A percentile compares a stretch with the other conserved stretches of the same genome.
Conservation (phyloP, 2,797 vertebrate genomes). For the Lindbergichthys nudifrons region DNA sequence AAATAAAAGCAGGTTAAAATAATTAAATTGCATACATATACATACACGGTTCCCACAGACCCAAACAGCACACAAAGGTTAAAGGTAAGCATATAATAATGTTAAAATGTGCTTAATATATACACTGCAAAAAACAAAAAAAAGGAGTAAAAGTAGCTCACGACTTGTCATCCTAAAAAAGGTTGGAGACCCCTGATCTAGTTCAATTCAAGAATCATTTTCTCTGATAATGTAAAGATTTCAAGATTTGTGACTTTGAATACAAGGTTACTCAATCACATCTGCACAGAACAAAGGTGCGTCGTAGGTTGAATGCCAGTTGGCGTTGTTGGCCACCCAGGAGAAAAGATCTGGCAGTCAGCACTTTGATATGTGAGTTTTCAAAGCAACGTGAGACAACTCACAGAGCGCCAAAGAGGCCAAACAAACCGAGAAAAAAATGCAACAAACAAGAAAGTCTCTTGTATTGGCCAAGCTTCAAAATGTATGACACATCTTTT, state of each 20-base stretch:
- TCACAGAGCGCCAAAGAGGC: conserved; percentile 18
- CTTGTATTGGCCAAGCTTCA: background rate
- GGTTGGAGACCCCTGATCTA: no score
- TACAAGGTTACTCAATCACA: conserved; percentile 23
- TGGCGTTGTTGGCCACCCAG: conserved; percentile 25
- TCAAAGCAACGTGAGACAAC: conserved; percentile 46
- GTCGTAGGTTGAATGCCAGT: conserved; percentile 20
- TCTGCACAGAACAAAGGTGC: conserved; percentile 26
- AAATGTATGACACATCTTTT: background rate
- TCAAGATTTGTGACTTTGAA: conserved; percentile 1
- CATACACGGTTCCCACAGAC: no score
- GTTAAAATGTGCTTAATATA: no score
- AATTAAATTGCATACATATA: no score
- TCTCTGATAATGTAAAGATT: background rate
- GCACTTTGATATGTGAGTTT: conserved; percentile 23
- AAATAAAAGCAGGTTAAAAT: no score
- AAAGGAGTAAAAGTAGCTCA: no score
- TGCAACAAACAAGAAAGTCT: background rate
- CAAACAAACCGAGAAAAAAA: background rate
- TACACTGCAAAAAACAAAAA: no score
- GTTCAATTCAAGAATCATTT: background rate
- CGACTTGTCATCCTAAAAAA: no score
- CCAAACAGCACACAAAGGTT: no score
- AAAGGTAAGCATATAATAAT: no score
- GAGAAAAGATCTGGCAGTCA: conserved; percentile 24